Percentiles rank a stretch among this genome's conserved stretches.
These are phyloP conservation scores for Cephalopterus ornatus DNA, from an alignment of 2,113 vertebrate genomes.

Conservation along the genomic window DNA sequence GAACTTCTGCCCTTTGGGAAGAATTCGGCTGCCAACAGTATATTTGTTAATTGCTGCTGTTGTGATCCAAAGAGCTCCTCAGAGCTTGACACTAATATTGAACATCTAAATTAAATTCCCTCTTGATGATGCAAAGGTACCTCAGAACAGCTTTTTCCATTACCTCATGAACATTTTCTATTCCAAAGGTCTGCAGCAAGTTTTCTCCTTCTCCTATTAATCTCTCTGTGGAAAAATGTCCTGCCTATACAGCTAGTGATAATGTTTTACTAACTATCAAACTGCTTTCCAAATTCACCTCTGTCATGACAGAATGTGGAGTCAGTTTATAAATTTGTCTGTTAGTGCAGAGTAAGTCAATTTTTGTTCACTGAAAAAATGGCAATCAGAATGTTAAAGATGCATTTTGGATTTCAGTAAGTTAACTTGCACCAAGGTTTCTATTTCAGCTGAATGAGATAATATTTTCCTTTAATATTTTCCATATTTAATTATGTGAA, in stretches of 20 bases:
- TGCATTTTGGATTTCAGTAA: not conserved
- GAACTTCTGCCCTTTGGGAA: conserved; percentile 12
- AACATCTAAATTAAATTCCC: conserved; percentile 49
- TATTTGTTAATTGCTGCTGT: conserved; percentile 60
- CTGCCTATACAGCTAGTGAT: not conserved
- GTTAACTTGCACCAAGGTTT: not conserved
- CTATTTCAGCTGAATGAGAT: not conserved
- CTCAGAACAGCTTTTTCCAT: not conserved
- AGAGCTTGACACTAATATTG: conserved; percentile 26
- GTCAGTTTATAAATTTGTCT: not conserved
- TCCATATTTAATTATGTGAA: conserved; percentile 32
- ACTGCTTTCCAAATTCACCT: not conserved
- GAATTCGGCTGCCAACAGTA: conserved; percentile 22
- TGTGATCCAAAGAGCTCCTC: conserved; percentile 37
- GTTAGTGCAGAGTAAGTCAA: not conserved
- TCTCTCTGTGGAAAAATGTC: not conserved
- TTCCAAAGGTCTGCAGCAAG: not conserved
- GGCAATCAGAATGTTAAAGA: not conserved
- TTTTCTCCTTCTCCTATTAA: not conserved
- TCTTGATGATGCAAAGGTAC: not conserved
- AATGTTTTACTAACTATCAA: not conserved
- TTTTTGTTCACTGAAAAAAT: not conserved
- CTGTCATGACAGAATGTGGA: not conserved
- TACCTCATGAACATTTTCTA: not conserved
- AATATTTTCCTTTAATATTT: conserved; percentile 28